Evolutionary conservation across 2,888 invertebrate genomes (phyloP), one percentile per base, ranked within the genome.

Genomic region (Dryobotodes eremita): DNA sequence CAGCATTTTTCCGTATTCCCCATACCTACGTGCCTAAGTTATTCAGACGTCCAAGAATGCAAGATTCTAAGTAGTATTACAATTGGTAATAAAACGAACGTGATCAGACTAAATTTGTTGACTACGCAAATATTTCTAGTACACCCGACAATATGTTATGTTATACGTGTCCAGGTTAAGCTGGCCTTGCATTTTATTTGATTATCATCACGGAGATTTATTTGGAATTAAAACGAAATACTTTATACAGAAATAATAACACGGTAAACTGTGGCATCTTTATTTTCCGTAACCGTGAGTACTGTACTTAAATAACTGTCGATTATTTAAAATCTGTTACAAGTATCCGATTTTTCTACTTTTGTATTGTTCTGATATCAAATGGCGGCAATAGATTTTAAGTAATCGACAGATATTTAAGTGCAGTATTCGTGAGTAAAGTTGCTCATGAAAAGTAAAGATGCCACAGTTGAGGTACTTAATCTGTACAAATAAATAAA

Each of bases 21-120:
- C 36, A 26, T 66, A 57, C 73, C 36, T 75, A 80, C 87, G 87
- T 85, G 84, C 36, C 11, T 66, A 77, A 77, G 15, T 62, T 65
- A 79, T 79, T 42, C 71, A 66, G 65, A 23, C 50, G 61, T 77
- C 46, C n/a, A 83, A 76, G 88, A 86, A 87, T 88, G 89, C 66
- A 66, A n/a, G 20, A 11, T 88, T 89, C 88, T 79, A 72, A 81
- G 87, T 84, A 86, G 55, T 36, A 86, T 89, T 84, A 89, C 84
- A 89, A 87, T 87, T 83, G 88, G 83, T 80, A 82, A 87, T 87
- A 73, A 55, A 57, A 64, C 5, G 46, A 10, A 86, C 88, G 88
- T 86, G 88, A 7, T n/a, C 31, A 0, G 80, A 88, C 80, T 88
- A 11, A 23, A 80, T 83, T 75, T 66, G 75, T 62, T 70, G 71